Percentiles rank a stretch among this genome's conserved stretches.
These are phyloP conservation scores for Neopipo cinnamomea DNA, from an alignment of 2,113 vertebrate genomes.

Conservation along the genomic window DNA sequence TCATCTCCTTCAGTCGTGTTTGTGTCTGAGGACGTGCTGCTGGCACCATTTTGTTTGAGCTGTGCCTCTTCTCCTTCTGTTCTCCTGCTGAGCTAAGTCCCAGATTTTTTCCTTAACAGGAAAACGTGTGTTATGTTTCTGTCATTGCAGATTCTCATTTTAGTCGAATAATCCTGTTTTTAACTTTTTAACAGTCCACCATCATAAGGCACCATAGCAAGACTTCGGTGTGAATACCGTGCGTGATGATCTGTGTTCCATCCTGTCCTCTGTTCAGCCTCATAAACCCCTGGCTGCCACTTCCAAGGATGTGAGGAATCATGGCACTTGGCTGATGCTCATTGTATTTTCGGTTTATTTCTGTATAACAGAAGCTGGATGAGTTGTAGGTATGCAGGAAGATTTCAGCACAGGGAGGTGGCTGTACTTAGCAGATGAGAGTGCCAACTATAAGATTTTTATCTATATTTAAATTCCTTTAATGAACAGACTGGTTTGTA, in stretches of 20 bases:
- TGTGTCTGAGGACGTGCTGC: constrained; percentile 56
- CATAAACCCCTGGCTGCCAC: neutral
- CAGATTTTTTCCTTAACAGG: constrained; percentile 40
- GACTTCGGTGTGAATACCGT: neutral
- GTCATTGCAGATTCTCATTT: constrained; percentile 26
- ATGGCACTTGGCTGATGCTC: neutral
- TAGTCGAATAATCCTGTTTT: constrained; percentile 30
- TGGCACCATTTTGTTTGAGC: constrained; percentile 61
- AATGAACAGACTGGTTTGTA: neutral
- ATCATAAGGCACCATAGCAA: neutral
- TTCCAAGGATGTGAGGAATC: neutral
- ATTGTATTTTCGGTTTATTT: neutral
- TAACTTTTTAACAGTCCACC: neutral
- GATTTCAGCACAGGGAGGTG: neutral
- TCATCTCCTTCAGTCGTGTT: constrained; percentile 39
- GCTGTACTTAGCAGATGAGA: neutral
- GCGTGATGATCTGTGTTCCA: neutral
- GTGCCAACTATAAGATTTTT: neutral
- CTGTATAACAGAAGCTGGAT: neutral
- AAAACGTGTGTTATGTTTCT: constrained; percentile 4
- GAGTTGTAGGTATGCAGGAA: neutral
- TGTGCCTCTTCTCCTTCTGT: constrained; percentile 67
- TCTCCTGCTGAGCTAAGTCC: constrained; percentile 29
- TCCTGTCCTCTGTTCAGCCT: neutral
- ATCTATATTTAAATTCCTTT: constrained; percentile 6